Percentiles rank a stretch among this genome's conserved stretches.
These are phyloP conservation scores for Cotesia typhae DNA, from an alignment of 1,140 invertebrate genomes.

Conservation along the genomic window DNA sequence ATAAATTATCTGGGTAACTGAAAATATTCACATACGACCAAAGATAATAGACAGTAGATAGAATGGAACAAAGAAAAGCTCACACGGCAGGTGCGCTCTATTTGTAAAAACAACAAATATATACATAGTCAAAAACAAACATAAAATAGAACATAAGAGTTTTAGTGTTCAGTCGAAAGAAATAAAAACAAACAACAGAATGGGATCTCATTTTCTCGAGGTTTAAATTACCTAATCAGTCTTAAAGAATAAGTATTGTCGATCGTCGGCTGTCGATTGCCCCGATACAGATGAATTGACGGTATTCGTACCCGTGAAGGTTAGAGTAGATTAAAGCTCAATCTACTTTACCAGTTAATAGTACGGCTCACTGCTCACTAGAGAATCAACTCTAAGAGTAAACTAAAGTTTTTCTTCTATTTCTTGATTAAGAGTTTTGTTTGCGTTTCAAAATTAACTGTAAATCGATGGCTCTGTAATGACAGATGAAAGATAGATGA, in stretches of 20 bases:
- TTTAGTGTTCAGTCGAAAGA: neutral
- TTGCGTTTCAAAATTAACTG: no score
- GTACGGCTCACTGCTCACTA: no score
- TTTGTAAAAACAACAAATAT: neutral
- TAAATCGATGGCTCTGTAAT: no score
- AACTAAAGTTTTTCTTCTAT: no score
- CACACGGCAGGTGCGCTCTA: neutral
- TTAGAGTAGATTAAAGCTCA: neutral
- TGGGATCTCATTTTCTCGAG: neutral
- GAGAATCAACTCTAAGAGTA: no score
- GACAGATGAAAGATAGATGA: no score
- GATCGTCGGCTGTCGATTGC: neutral
- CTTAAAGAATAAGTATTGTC: neutral
- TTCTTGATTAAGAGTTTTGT: no score
- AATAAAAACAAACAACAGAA: neutral
- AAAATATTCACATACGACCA: no score
- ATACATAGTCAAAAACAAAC: neutral
- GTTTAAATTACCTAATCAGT: neutral
- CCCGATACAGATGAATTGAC: neutral
- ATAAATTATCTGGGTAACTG: no score
- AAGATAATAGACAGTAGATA: no score
- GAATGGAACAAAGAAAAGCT: no score
- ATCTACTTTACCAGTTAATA: neutral
- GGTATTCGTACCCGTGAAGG: slow-evolving; percentile 2
- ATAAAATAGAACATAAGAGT: neutral